Evolutionary conservation across 1,140 invertebrate species (phyloP).

Genomic region (Drosophila littoralis): DNA sequence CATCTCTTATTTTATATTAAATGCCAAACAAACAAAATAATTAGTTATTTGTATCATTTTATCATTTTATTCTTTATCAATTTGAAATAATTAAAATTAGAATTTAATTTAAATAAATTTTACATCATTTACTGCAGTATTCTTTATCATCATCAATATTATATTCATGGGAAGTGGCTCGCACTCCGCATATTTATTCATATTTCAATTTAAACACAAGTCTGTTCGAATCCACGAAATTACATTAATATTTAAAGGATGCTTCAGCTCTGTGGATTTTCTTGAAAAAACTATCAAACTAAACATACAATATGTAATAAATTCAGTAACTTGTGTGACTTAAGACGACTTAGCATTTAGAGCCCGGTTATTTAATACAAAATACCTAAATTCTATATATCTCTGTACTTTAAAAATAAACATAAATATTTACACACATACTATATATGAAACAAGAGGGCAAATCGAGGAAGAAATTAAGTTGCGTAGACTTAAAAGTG

Average conservation of each 20-base stretch:
- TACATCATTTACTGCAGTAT: slow-evolving; percentile 73
- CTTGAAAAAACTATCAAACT: slow-evolving; percentile 53
- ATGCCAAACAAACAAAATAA: background rate
- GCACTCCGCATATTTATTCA: slow-evolving; percentile 48
- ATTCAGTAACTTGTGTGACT: slow-evolving; percentile 72
- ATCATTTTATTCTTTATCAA: slow-evolving; percentile 78
- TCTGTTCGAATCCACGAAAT: slow-evolving; percentile 43
- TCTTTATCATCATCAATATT: slow-evolving; percentile 34
- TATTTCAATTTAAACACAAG: slow-evolving; percentile 52
- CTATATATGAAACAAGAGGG: slow-evolving; percentile 36
- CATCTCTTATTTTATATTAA: background rate
- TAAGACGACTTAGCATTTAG: slow-evolving; percentile 51
- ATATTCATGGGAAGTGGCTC: slow-evolving; percentile 16
- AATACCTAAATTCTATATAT: slow-evolving; percentile 45
- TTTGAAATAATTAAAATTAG: slow-evolving; percentile 82
- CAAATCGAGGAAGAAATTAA: slow-evolving; percentile 33
- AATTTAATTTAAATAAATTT: slow-evolving; percentile 82
- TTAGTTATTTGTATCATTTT: slow-evolving; percentile 41
- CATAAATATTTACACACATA: slow-evolving; percentile 77
- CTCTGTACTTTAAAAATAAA: slow-evolving; percentile 59
- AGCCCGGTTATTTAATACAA: slow-evolving; percentile 51
- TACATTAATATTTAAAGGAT: slow-evolving; percentile 10
- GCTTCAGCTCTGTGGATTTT: slow-evolving; percentile 3
- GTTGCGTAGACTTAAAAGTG: slow-evolving; percentile 48
- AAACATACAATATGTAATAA: slow-evolving; percentile 79